phyloP scores from a whole-genome alignment of 2,888 invertebrate genomes.

The Aphodius granarius region DNA sequence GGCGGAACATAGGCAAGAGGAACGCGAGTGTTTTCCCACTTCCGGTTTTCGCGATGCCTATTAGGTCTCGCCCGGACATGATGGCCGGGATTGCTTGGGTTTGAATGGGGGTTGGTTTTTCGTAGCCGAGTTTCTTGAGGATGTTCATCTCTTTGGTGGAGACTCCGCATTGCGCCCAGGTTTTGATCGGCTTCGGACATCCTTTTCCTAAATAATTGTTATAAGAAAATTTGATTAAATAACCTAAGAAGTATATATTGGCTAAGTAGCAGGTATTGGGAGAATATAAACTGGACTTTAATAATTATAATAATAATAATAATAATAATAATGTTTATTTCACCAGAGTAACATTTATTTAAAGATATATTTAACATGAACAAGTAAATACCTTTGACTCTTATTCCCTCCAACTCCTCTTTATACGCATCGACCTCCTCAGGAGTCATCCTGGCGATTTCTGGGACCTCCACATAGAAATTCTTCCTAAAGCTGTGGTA shows the following conservation, averaged over 20 bases:
- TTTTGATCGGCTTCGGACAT: slow-evolving; percentile 92
- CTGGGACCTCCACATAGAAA: slow-evolving; percentile 97
- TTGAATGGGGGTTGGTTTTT: slow-evolving; percentile 98
- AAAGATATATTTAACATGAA: too few relatives aligned
- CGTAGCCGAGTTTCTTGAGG: slow-evolving; percentile 86
- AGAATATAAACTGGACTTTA: too few relatives aligned
- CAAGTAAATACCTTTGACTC: slow-evolving; percentile 81
- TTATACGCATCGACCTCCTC: slow-evolving; percentile 85
- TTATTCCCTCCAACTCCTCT: slow-evolving; percentile 90
- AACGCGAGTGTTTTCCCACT: slow-evolving; percentile 99
- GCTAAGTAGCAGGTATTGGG: too few relatives aligned
- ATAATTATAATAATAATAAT: too few relatives aligned
- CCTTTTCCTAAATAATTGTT: slow-evolving; percentile 63
- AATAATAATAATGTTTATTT: too few relatives aligned
- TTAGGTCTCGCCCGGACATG: slow-evolving; percentile 95
- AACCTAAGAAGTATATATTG: too few relatives aligned
- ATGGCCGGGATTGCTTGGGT: slow-evolving; percentile 96
- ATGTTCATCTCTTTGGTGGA: slow-evolving; percentile 94
- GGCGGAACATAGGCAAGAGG: slow-evolving; percentile 95
- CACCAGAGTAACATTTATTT: too few relatives aligned
- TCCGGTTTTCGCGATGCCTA: slow-evolving; percentile 99
- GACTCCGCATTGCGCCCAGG: slow-evolving; percentile 98
- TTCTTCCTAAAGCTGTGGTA: slow-evolving; percentile 91
- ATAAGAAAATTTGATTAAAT: background rate
- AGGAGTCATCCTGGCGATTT: slow-evolving; percentile 87